These are phyloP conservation scores for Clepsis dumicolana DNA, from an alignment of 2,888 invertebrate species.

Conservation along the genomic window DNA sequence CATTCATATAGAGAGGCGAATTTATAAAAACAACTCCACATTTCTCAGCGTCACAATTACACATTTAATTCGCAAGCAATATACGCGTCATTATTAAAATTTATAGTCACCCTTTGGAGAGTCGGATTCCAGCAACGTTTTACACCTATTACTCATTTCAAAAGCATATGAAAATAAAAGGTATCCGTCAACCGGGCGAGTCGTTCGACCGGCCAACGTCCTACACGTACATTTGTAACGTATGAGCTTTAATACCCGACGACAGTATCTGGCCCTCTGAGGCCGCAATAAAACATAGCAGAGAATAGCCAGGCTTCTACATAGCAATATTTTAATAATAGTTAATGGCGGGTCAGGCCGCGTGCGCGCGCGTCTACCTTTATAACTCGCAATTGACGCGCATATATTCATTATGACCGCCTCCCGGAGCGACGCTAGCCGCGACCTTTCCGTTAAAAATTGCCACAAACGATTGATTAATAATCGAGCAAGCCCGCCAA, in stretches of 20 bases:
- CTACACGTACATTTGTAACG: constrained; percentile 79
- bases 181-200: constrained; percentile 60
- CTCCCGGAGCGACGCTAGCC: constrained; percentile 65
- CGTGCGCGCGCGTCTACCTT: constrained; percentile 77
- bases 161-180: constrained; percentile 70
- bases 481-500: constrained; percentile 44
- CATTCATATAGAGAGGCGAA: constrained; percentile 39
- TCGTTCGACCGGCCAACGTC: constrained; percentile 63
- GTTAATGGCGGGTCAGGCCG: constrained; percentile 82
- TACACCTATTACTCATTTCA: constrained; percentile 77
- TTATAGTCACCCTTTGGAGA: constrained; percentile 70
- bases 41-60: constrained; percentile 62
- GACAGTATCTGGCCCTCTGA: constrained; percentile 78
- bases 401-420: constrained; percentile 75
- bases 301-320: constrained; percentile 81
- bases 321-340: constrained; percentile 85
- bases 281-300: constrained; percentile 80
- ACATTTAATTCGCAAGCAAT: constrained; percentile 58
- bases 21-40: constrained; percentile 50
- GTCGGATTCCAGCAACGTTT: constrained; percentile 73
- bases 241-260: constrained; percentile 81
- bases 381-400: constrained; percentile 81
- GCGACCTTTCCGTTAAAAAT: constrained; percentile 68
- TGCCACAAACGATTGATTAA: constrained; percentile 61
- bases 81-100: constrained; percentile 69